Percentiles rank a stretch among this genome's conserved stretches.
phyloP scores from a whole-genome alignment of 2,888 invertebrate genomes.

The Chydorus sphaericus region DNA sequence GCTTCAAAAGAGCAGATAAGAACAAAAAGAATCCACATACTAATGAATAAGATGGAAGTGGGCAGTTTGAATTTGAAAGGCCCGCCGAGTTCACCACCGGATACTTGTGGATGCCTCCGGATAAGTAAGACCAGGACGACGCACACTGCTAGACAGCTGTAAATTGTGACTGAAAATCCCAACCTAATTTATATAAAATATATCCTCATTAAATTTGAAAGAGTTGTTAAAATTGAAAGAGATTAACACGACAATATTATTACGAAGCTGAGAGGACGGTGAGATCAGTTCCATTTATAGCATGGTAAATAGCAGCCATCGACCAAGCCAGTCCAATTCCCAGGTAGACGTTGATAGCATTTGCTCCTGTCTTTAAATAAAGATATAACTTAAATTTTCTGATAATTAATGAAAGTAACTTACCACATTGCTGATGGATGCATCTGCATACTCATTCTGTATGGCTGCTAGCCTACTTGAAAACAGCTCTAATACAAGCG shows the following conservation, averaged over 20 bases:
- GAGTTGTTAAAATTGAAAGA: too few species aligned
- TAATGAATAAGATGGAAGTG: slow-evolving; percentile 64
- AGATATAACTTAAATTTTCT: too few species aligned
- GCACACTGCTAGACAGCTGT: slow-evolving; percentile 73
- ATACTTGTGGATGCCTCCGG: slow-evolving; percentile 54
- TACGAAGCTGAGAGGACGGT: slow-evolving; percentile 29
- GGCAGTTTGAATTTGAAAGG: slow-evolving; percentile 54
- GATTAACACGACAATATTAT: too few species aligned
- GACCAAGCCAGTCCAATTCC: slow-evolving; percentile 99
- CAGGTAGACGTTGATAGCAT: slow-evolving; percentile 97
- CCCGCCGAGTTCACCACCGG: slow-evolving; percentile 90
- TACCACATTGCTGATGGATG: slow-evolving; percentile 93
- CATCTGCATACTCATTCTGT: slow-evolving; percentile 94
- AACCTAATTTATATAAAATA: slow-evolving; percentile 48
- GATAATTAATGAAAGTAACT: too few species aligned
- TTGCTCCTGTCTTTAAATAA: slow-evolving; percentile 34
- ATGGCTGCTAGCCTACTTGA: slow-evolving; percentile 98
- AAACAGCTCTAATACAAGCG: slow-evolving; percentile 68
- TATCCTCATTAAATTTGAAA: too few species aligned
- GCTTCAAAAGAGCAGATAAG: slow-evolving; percentile 84
- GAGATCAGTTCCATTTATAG: slow-evolving; percentile 29
- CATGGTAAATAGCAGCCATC: slow-evolving; percentile 84
- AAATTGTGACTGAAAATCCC: slow-evolving; percentile 93
- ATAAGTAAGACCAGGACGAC: slow-evolving; percentile 66
- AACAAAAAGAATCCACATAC: slow-evolving; percentile 83